Base-by-base conservation (phyloP, 2,113 vertebrate genomes). In the Hylia prasina region DNA sequence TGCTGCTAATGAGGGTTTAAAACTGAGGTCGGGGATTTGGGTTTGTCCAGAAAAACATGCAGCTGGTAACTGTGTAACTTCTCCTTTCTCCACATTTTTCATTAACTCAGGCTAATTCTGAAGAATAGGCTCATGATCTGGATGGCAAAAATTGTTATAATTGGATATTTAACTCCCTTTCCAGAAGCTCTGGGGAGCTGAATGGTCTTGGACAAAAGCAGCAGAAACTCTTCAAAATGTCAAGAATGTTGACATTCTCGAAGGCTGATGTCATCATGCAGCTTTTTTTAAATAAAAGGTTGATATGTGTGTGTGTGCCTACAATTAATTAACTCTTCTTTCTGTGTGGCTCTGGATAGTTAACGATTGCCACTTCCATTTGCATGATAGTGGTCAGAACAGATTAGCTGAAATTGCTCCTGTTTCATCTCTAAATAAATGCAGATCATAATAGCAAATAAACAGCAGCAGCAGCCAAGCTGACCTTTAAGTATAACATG, bases 101-200 rank as follows among this genome's bases (percentile, higher is more conserved):
- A 66, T 87, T 85, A 92, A 73, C 77, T 95, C 71, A 17, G 60
- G 90, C 93, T 96, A 94, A 93, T 96, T 95, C 85, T 92, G 87
- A 86, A 57, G 58, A 83, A 61, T 77, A 81, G 28, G 79, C 66
- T 93, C 71, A 63, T 91, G 92, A 88, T 90, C 89, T 90, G 79
- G 89, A 83, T 83, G 82, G 75, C 17, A 83, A 88, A 94, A 93
- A 95, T 93, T 92, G 85, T 91, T 94, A 86, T 96, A 96, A 96
- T 96, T 97, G 93, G 90, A 70, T 91, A 48, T 93, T 96, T 91
- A 94, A 82, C 93, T 95, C 91, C 63, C 58, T 82, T 91, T 89
- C 63, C 66, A 70, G 89, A 47, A 71, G 61, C 81, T 87, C 53
- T 25, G 82, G 79, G 94, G 78, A 95, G 82, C 57, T 78, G 53